Evolutionary conservation across 2,797 vertebrate genomes (phyloP).

Genomic region (Delichon dasypus): DNA sequence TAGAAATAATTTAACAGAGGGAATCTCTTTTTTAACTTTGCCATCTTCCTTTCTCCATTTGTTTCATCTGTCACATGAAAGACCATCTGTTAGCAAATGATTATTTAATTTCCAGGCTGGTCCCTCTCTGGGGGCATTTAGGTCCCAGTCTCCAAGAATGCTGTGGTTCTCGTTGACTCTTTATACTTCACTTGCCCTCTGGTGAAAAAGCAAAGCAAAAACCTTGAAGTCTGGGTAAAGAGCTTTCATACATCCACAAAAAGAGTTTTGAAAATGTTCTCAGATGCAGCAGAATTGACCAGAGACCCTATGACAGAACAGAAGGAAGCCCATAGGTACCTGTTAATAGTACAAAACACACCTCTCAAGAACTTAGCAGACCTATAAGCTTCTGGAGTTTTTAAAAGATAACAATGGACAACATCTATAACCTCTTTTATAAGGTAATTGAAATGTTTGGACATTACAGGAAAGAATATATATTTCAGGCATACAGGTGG

Average conservation of each 20-base stretch:
- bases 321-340: not conserved
- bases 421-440: not conserved
- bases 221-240: not conserved
- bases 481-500: not conserved
- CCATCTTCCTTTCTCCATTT: not conserved
- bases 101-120: not conserved
- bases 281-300: not conserved
- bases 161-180: not conserved
- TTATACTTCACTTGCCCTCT: not conserved
- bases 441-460: not conserved
- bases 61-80: conserved; percentile 1
- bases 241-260: not conserved
- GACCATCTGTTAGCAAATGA: conserved; percentile 1
- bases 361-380: not conserved
- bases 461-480: not conserved
- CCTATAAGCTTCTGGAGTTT: not conserved
- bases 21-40: not conserved
- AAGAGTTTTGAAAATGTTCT: not conserved
- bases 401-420: not conserved
- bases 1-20: not conserved
- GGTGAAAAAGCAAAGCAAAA: not conserved
- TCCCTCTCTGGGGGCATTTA: not conserved
- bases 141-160: not conserved
- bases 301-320: not conserved
- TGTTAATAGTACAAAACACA: not conserved